These are phyloP conservation scores for Akabosia matsudoensis DNA, from an alignment of 1,140 invertebrate species.

Conservation along the genomic window DNA sequence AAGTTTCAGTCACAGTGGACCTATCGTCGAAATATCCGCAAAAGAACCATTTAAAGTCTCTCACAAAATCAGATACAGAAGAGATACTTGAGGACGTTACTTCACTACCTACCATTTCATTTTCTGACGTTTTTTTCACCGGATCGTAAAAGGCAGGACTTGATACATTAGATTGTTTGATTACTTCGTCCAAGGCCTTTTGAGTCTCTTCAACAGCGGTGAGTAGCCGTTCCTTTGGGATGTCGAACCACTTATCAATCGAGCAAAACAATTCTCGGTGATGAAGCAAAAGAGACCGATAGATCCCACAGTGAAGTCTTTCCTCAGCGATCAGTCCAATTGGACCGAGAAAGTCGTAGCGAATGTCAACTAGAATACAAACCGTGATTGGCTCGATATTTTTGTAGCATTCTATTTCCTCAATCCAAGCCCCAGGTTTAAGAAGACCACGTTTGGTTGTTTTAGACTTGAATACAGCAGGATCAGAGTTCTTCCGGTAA, in stretches of 20 bases:
- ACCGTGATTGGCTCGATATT: background rate
- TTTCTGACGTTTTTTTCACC: too few relatives aligned
- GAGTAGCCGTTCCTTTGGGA: background rate
- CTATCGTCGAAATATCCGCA: too few relatives aligned
- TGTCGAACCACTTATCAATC: background rate
- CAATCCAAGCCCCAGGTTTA: background rate
- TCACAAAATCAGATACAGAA: too few relatives aligned
- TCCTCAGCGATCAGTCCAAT: background rate
- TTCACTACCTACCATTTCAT: too few relatives aligned
- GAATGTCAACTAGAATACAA: background rate
- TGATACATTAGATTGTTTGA: too few relatives aligned
- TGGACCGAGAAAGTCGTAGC: background rate
- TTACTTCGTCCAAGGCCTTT: background rate
- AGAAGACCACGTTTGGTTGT: background rate
- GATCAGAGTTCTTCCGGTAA: background rate
- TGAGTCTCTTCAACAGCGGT: background rate
- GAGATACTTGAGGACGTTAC: too few relatives aligned
- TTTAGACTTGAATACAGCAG: background rate
- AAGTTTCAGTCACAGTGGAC: too few relatives aligned
- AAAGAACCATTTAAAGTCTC: too few relatives aligned
- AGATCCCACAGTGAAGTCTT: background rate
- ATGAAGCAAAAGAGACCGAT: background rate
- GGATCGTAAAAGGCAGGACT: too few relatives aligned
- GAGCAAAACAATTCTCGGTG: constrained; percentile 1
- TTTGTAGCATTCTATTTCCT: too few relatives aligned